Evolutionary conservation across 1,140 invertebrate species (phyloP).

Genomic region (Chelonus insularis): DNA sequence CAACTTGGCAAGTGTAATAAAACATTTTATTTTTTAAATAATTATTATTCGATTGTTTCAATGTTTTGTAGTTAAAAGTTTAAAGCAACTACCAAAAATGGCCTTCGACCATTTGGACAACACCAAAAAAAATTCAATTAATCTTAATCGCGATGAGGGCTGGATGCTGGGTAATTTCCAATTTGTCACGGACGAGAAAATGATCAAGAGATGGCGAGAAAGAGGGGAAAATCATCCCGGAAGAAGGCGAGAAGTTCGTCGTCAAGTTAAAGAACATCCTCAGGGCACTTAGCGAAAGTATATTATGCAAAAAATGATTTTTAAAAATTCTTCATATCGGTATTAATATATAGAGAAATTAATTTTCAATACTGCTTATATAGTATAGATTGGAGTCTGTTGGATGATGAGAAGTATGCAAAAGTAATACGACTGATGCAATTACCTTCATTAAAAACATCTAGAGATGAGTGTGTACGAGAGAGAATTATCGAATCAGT

Average conservation of each 20-base stretch:
- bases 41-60: too few relatives aligned
- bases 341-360: neutral
- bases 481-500: slow-evolving; percentile 15
- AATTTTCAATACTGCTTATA: too few relatives aligned
- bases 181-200: slow-evolving; percentile 45
- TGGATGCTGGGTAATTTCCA: slow-evolving; percentile 43
- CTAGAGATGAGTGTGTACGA: slow-evolving; percentile 3
- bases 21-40: too few relatives aligned
- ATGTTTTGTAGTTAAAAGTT: too few relatives aligned
- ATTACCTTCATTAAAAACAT: slow-evolving; percentile 13
- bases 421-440: slow-evolving; percentile 2
- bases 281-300: slow-evolving; percentile 3
- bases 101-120: neutral
- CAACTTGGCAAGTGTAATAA: too few relatives aligned
- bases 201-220: slow-evolving; percentile 13
- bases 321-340: neutral
- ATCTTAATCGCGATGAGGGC: slow-evolving; percentile 43
- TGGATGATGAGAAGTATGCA: neutral
- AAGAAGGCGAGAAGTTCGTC: slow-evolving; percentile 3
- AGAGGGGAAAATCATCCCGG: slow-evolving; percentile 9
- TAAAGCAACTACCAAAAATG: neutral
- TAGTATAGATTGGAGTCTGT: too few relatives aligned
- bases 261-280: neutral
- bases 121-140: slow-evolving; percentile 44
- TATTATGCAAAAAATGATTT: neutral